A percentile compares a stretch with the other conserved stretches of the same genome.
phyloP scores from a whole-genome alignment of 2,113 vertebrate genomes.

The Polyodon spathula region DNA sequence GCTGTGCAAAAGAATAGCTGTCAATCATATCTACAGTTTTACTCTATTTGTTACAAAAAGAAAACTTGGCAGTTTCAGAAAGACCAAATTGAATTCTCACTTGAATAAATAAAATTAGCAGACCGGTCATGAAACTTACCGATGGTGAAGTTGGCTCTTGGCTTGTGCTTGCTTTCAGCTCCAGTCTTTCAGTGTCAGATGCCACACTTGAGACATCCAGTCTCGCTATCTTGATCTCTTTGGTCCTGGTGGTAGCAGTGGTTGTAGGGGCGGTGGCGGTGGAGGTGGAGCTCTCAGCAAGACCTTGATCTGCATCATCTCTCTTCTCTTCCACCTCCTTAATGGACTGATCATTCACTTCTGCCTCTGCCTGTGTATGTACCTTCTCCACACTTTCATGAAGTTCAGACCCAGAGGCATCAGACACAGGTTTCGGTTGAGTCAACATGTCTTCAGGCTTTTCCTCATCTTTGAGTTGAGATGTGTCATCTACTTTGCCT shows the following conservation, averaged over 20 bases:
- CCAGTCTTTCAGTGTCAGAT: slow-evolving; percentile 82
- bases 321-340: no score
- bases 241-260: no score
- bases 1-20: no score
- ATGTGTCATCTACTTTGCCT: no score
- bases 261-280: slow-evolving; percentile 27
- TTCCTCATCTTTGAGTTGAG: slow-evolving; percentile 5
- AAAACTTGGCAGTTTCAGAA: no score
- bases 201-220: slow-evolving; percentile 90
- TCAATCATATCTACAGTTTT: no score
- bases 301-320: slow-evolving; percentile 22
- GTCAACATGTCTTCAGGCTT: slow-evolving; percentile 2
- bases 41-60: no score
- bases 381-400: slow-evolving; percentile 10
- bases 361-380: no score
- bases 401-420: slow-evolving; percentile 10
- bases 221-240: slow-evolving; percentile 79
- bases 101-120: no score
- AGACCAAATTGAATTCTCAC: no score
- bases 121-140: background rate
- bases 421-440: slow-evolving; percentile 2
- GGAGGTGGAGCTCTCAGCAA: background rate
- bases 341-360: no score
- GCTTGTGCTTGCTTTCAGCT: slow-evolving; percentile 59
- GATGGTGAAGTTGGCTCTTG: slow-evolving; percentile 26